A percentile compares a stretch with the other conserved stretches of the same genome.
These are phyloP conservation scores for Mactromeris polynyma DNA, from an alignment of 2,888 invertebrate species.

Conservation along the genomic window DNA sequence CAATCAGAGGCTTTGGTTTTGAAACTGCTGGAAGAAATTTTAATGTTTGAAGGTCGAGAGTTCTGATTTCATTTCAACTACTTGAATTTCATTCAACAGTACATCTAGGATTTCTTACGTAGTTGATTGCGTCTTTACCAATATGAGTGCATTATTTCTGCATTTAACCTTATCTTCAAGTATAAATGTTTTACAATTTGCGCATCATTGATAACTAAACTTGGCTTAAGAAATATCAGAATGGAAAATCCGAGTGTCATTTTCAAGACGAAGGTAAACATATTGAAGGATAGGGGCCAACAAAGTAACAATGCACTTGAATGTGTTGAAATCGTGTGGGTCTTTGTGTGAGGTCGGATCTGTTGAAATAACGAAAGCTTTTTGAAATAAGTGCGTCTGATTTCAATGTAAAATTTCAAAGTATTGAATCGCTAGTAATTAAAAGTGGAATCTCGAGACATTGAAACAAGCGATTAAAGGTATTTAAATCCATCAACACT, in stretches of 20 bases:
- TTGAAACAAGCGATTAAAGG: slow-evolving; percentile 7
- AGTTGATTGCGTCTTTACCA: not conserved
- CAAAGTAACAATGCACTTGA: not conserved
- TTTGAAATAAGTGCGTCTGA: slow-evolving; percentile 10
- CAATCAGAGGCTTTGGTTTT: no score
- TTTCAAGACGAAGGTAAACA: slow-evolving; percentile 23
- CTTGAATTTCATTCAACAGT: no score
- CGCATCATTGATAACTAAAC: not conserved
- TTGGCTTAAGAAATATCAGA: not conserved
- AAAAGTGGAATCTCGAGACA: slow-evolving; percentile 12
- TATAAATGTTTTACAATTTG: not conserved
- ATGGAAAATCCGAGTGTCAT: slow-evolving; percentile 5
- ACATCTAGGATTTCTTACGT: no score
- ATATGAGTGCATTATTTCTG: not conserved
- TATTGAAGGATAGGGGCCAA: not conserved
- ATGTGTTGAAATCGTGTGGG: not conserved
- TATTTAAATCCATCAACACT: not conserved
- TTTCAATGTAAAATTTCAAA: slow-evolving; percentile 3
- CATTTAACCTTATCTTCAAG: not conserved
- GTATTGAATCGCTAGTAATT: slow-evolving; percentile 20
- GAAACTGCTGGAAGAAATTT: no score
- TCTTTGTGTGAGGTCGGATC: slow-evolving; percentile 36
- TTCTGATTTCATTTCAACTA: no score
- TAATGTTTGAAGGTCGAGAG: no score
- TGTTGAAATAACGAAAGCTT: not conserved